Conservation (phyloP, 2,888 invertebrate genomes). For the Phengaris alcon region DNA sequence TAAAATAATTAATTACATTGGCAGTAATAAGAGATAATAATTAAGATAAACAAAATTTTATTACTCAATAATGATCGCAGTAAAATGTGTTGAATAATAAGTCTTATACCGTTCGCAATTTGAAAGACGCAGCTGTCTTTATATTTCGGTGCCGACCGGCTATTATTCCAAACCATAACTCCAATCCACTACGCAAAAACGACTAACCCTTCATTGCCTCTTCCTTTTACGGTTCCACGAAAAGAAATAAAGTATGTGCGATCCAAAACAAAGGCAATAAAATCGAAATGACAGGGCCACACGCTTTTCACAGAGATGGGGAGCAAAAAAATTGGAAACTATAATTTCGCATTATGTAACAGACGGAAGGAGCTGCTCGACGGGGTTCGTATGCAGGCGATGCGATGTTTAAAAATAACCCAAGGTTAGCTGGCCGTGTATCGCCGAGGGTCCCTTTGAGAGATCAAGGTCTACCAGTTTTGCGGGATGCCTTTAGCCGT, state of each 20-base stretch:
- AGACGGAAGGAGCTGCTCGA: constrained; percentile 72
- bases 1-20: neutral
- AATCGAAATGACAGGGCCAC: constrained; percentile 76
- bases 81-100: constrained; percentile 32
- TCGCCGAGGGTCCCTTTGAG: constrained; percentile 71
- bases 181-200: constrained; percentile 62
- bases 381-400: constrained; percentile 70
- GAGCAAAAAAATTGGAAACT: constrained; percentile 63
- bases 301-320: constrained; percentile 62
- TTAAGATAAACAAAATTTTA: constrained; percentile 21
- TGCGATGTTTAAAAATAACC: constrained; percentile 74
- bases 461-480: constrained; percentile 76
- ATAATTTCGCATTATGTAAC: constrained; percentile 77
- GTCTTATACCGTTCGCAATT: constrained; percentile 37
- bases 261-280: constrained; percentile 74
- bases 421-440: constrained; percentile 69
- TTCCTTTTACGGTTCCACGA: constrained; percentile 76
- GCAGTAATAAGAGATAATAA: constrained; percentile 8
- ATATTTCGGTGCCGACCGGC: constrained; percentile 54
- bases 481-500: constrained; percentile 63
- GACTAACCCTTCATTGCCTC: constrained; percentile 76
- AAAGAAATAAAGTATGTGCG: constrained; percentile 74
- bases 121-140: constrained; percentile 61
- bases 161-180: constrained; percentile 73
- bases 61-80: constrained; percentile 29